Percentiles rank a stretch among this genome's conserved stretches.
phyloP scores from a whole-genome alignment of 2,797 vertebrate species.

The Molossus alvarezi region DNA sequence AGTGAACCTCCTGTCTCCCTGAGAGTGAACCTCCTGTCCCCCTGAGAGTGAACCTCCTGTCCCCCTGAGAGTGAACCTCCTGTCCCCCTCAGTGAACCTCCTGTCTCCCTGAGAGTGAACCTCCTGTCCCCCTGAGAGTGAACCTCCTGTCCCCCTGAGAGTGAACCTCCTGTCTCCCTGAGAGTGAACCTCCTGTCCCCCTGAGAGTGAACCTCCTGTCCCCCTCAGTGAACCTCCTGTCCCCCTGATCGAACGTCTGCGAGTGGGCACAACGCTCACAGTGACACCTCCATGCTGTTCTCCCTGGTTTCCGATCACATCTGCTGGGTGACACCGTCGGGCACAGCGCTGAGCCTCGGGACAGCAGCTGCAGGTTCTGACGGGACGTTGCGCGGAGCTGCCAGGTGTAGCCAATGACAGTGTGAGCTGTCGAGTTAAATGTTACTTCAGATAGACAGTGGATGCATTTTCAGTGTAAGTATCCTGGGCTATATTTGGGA shows the following conservation, averaged over 20 bases:
- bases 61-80: too few relatives aligned
- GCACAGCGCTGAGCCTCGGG: background rate
- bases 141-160: too few relatives aligned
- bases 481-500: background rate
- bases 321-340: background rate
- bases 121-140: too few relatives aligned
- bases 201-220: too few relatives aligned
- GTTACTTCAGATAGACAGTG: conserved; percentile 43
- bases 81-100: too few relatives aligned
- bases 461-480: background rate
- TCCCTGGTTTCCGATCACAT: background rate
- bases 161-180: too few relatives aligned
- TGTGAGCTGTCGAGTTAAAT: background rate
- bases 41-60: too few relatives aligned
- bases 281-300: background rate
- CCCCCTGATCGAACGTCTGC: background rate
- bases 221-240: too few relatives aligned
- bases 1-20: too few relatives aligned
- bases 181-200: too few relatives aligned
- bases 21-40: too few relatives aligned
- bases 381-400: background rate
- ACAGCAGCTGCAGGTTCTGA: background rate
- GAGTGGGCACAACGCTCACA: background rate
- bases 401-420: background rate
- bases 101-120: background rate